Evolutionary conservation across 2,797 vertebrate species (phyloP).

Genomic region (Poliocrania exsul): DNA sequence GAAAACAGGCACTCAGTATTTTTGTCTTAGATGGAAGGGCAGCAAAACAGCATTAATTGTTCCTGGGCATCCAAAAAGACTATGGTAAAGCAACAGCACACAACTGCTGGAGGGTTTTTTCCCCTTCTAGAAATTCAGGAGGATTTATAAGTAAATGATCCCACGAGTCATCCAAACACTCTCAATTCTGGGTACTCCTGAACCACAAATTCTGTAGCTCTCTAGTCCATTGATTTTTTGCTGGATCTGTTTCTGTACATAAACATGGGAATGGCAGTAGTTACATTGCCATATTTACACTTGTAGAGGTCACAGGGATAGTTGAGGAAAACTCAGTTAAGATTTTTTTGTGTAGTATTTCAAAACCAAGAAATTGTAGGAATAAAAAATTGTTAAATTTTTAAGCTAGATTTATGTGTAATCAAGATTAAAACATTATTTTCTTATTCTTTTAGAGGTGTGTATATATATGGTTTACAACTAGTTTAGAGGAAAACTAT

Average conservation of each 20-base stretch:
- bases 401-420: neutral
- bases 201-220: neutral
- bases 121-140: neutral
- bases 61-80: neutral
- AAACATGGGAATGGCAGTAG: neutral
- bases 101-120: accelerated
- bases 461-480: neutral
- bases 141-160: neutral
- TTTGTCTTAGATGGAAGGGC: neutral
- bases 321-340: neutral
- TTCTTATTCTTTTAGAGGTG: constrained; percentile 1
- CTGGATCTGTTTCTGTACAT: neutral
- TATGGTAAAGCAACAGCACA: neutral
- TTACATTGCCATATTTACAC: neutral
- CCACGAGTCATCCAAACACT: neutral
- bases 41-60: neutral
- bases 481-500: neutral
- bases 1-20: neutral
- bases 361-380: neutral
- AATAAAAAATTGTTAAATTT: neutral
- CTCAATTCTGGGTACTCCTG: neutral
- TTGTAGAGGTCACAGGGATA: neutral
- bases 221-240: neutral
- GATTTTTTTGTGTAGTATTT: neutral
- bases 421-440: neutral